Evolutionary conservation across 2,113 vertebrate species (phyloP), one percentile per base, ranked within the genome.

Genomic region (Pavo muticus): DNA sequence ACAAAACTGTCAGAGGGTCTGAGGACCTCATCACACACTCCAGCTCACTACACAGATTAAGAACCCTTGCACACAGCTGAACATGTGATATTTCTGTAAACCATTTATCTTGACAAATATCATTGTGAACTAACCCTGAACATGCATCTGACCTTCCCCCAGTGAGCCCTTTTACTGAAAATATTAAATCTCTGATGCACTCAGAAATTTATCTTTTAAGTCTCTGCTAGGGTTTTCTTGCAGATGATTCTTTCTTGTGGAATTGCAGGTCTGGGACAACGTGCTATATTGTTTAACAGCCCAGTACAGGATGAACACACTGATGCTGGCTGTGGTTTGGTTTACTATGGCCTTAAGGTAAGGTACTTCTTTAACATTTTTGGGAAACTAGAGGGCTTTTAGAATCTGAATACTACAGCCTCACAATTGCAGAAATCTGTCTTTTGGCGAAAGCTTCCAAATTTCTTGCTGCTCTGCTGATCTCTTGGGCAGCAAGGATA

Each of bases 281-380:
- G 94, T 99, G 25, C 92, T 98, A 35, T 99, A 98, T 64, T 99
- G 99, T 56, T 94, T 99, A 86, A 97, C 98, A 92, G 98, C 97
- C 17, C 98, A 99, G 80, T 98, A 98, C 92, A 98, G 98, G 90
- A 98, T 98, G 85, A 98, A 98, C 39, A 99, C 99, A 2, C 96
- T 99, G 84, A 98, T 99, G 95, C 98, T 99, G 98, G 98, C 99
- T 42, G 97, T 99, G 84, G 98, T 99, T 93, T 99, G 99, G 99
- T 99, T 99, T 97, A 98, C 98, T 59, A 99, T 99, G 98, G 99
- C 99, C 45, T 98, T 99, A 98, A 99, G 99, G 99, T 99, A 96
- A 90, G 71, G 68, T 57, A 40, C 2, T 54, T 14, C 29, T 75
- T 56, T 14, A 25, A 47, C 11, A 64, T 81, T 73, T 79, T 45